Percentiles rank a stretch among this genome's conserved stretches.
Evolutionary conservation across 1,140 invertebrate genomes (phyloP).

Genomic region (Bombus huntii): DNA sequence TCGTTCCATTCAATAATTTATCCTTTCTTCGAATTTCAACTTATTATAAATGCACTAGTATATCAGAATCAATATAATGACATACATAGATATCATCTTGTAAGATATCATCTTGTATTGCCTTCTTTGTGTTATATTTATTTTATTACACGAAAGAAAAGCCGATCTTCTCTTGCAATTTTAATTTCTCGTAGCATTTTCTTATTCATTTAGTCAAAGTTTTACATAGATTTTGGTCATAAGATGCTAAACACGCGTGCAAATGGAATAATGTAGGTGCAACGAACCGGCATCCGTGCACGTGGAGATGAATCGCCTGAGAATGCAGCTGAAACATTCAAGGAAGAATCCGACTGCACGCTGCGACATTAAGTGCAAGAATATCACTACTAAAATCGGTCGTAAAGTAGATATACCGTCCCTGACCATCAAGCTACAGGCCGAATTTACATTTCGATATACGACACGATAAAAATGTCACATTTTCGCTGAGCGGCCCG

Average conservation of each 20-base stretch:
- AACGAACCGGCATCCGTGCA: background rate
- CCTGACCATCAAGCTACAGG: constrained; percentile 52
- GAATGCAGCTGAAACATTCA: constrained; percentile 4
- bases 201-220: background rate
- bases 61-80: too few species aligned
- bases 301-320: background rate
- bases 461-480: constrained; percentile 77
- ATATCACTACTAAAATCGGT: constrained; percentile 76
- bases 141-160: too few species aligned
- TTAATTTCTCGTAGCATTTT: background rate
- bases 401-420: constrained; percentile 72
- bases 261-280: background rate
- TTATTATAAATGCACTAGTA: too few species aligned
- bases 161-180: background rate
- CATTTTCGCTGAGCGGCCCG: constrained; percentile 49
- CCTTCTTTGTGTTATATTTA: too few species aligned
- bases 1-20: too few species aligned
- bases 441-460: constrained; percentile 78
- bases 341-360: constrained; percentile 40
- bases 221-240: background rate
- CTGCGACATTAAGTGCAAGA: constrained; percentile 72
- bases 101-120: too few species aligned
- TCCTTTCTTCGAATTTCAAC: too few species aligned
- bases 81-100: too few species aligned
- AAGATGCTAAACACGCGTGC: too few species aligned